Conservation (phyloP, 2,113 vertebrate species). For the Anolis sagrei region DNA sequence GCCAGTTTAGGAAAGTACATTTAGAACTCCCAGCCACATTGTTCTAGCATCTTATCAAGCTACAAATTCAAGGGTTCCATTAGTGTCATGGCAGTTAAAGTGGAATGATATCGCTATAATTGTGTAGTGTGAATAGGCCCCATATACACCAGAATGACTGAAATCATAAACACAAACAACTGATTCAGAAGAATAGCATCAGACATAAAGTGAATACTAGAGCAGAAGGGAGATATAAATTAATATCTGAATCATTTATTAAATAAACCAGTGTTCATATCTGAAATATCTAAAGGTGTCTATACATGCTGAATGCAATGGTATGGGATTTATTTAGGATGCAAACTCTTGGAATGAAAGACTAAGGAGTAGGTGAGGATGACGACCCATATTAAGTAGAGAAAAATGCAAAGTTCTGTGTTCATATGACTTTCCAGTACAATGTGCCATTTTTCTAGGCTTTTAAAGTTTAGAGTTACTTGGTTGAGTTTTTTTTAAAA, state of each 20-base stretch:
- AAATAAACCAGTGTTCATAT: neutral
- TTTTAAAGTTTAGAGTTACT: neutral
- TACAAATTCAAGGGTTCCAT: too few relatives aligned
- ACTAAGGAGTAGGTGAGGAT: neutral
- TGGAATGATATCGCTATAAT: too few relatives aligned
- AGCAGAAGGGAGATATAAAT: neutral
- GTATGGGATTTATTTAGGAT: neutral
- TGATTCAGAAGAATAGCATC: neutral
- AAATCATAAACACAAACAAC: neutral
- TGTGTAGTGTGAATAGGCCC: too few relatives aligned
- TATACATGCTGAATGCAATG: neutral
- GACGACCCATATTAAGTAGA: neutral
- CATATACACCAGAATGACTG: neutral
- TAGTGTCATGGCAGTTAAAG: too few relatives aligned
- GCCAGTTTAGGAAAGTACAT: too few relatives aligned
- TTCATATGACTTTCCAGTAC: neutral
- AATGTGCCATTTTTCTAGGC: neutral
- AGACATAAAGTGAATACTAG: neutral
- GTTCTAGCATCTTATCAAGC: too few relatives aligned
- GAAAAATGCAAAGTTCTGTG: neutral
- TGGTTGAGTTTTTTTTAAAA: neutral
- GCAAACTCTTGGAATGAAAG: neutral
- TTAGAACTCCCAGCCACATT: too few relatives aligned
- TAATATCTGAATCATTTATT: neutral
- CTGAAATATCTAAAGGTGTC: neutral